Conservation (phyloP, 2,797 vertebrate genomes). For the Lindbergichthys nudifrons region DNA sequence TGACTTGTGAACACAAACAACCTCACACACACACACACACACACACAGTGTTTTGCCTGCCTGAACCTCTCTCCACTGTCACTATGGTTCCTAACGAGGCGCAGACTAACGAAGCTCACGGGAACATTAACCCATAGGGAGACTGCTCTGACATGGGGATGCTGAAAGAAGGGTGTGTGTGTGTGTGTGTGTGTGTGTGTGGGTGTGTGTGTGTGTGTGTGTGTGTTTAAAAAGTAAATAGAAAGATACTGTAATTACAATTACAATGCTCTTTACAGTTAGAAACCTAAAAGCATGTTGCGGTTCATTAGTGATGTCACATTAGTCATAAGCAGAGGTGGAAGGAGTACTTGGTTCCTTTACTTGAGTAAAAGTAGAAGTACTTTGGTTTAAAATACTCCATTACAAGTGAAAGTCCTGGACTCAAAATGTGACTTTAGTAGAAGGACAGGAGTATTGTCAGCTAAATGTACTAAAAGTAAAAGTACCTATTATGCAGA, state of each 20-base stretch:
- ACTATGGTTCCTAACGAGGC: constrained; percentile 50
- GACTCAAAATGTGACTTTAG: no score
- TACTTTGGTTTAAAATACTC: no score
- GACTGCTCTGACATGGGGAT: background rate
- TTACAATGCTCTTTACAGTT: background rate
- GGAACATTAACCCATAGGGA: constrained; percentile 35
- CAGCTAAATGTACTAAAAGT: no score
- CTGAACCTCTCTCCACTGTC: constrained; percentile 10
- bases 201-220: background rate
- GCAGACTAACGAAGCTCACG: constrained; percentile 35
- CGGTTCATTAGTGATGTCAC: background rate
- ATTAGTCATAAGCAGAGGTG: background rate
- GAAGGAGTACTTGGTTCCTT: no score
- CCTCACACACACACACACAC: constrained; percentile 5
- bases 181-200: background rate
- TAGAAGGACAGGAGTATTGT: no score
- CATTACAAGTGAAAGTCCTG: no score
- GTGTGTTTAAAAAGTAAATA: background rate
- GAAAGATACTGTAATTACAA: background rate
- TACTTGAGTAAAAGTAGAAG: no score
- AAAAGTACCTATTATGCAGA: no score
- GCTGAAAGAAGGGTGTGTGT: background rate
- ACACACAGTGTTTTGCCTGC: background rate
- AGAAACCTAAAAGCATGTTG: background rate
- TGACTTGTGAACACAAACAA: constrained; percentile 34